Base-by-base conservation (phyloP, 2,888 invertebrate species). In the Nemapogon koenigi region DNA sequence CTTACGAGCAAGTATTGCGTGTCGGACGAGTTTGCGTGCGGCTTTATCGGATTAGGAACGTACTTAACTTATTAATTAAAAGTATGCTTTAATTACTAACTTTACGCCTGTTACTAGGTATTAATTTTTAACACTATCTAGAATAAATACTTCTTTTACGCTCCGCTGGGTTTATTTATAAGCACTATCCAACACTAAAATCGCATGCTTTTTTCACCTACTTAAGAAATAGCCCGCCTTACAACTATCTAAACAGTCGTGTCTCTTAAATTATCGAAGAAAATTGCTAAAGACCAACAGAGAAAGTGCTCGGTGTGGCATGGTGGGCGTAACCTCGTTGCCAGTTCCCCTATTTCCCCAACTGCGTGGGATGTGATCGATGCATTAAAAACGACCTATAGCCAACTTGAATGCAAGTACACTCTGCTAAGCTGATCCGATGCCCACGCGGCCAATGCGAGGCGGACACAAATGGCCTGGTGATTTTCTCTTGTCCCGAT, bases 301-400 rank as follows among this genome's bases (percentile, higher is more conserved):
- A 19, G 33, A 33, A 33, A 33, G 33, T 8, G 18, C 14, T 31
- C 31, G 7, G n/a, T n/a, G n/a, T 31, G 15, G 31, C 31, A 10
- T 11, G 19, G 33, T 33, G 19, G 33, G 33, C 14, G 33, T 33
- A 33, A 33, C 33, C 33, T 33, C 18, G 33, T 33, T 33, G 33
- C 11, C 28, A 6, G 6, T 6, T 22, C 22, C 8, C 31, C 16
- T 16, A n/a, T 31, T 17, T 17, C 18, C 18, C 19, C 19, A 11
- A 19, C 18, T 48, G 49, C 55, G 62, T 55, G 50, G 59, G 58
- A 40, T 46, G 55, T 58, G 59, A 59, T 55, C 48, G 52, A 59
- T 61, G 56, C 57, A 54, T 45, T 43, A 43, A 37, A 43, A 6
- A 16, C 16, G 16, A 7, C 13, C 17, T 28, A 31, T 15, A 31